Percentiles rank a stretch among this genome's conserved stretches.
These are phyloP conservation scores for Junonia oenone DNA, from an alignment of 2,888 invertebrate species.

Conservation along the genomic window DNA sequence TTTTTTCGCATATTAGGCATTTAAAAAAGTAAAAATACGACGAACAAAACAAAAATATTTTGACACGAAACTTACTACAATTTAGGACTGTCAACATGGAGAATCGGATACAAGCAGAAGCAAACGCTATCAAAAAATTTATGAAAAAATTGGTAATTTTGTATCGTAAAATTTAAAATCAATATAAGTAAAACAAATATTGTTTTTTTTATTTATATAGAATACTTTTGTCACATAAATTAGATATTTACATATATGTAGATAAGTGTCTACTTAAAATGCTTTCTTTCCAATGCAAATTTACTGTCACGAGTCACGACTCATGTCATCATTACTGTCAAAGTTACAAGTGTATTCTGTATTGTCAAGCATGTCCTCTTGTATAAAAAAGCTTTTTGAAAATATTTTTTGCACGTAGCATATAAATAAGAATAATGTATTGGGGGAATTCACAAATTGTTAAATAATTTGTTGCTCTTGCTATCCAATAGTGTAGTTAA, in stretches of 20 bases:
- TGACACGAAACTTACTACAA: constrained; percentile 54
- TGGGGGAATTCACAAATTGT: constrained; percentile 18
- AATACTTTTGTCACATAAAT: too few species aligned
- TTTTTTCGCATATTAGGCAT: constrained; percentile 47
- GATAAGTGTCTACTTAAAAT: too few species aligned
- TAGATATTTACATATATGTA: too few species aligned
- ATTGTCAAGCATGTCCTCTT: constrained; percentile 16
- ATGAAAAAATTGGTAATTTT: too few species aligned
- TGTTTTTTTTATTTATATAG: too few species aligned
- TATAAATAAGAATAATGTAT: constrained; percentile 31
- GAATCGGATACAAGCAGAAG: too few species aligned
- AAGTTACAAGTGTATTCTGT: not conserved
- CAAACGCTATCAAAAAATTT: too few species aligned
- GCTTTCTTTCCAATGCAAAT: not conserved
- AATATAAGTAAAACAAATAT: too few species aligned
- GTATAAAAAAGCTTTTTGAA: constrained; percentile 23
- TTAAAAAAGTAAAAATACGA: constrained; percentile 41
- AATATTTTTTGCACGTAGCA: constrained; percentile 21
- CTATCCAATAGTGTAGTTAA: constrained; percentile 31
- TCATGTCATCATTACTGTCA: not conserved
- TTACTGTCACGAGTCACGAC: not conserved
- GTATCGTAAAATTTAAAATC: too few species aligned
- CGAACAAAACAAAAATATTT: constrained; percentile 75
- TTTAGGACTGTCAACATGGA: constrained; percentile 10
- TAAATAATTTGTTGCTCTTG: constrained; percentile 23